A percentile compares a stretch with the other conserved stretches of the same genome.
Evolutionary conservation across 2,888 invertebrate genomes (phyloP).

Genomic region (Cheiracanthium punctorium): DNA sequence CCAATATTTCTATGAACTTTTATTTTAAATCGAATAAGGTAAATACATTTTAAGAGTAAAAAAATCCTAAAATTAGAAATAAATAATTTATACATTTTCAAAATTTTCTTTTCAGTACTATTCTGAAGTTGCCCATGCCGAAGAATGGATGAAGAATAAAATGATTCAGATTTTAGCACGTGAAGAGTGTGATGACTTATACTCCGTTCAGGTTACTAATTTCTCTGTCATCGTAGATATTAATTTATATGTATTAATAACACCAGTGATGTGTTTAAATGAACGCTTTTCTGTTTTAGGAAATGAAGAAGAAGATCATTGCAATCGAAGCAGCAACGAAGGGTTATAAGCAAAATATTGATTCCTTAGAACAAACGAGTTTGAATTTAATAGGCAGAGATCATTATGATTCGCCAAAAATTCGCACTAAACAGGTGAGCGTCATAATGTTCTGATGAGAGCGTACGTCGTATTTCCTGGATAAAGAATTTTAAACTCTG

Average conservation of each 20-base stretch:
- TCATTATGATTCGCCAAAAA: conserved; percentile 87
- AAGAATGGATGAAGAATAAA: conserved; percentile 92
- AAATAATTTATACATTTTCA: too few species aligned
- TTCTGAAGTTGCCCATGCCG: conserved; percentile 91
- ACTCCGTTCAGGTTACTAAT: conserved; percentile 81
- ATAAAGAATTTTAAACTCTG: too few species aligned
- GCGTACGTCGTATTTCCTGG: too few species aligned
- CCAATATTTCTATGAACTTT: too few species aligned
- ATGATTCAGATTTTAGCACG: conserved; percentile 83
- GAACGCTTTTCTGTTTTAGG: conserved; percentile 74
- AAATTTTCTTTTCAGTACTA: conserved; percentile 87
- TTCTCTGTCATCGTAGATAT: not conserved
- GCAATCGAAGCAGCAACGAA: conserved; percentile 87
- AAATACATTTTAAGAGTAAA: too few species aligned
- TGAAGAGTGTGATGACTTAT: conserved; percentile 94
- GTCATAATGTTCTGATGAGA: too few species aligned
- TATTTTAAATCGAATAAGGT: too few species aligned
- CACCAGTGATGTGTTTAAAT: too few species aligned
- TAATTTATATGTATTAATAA: too few species aligned
- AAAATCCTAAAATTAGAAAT: too few species aligned
- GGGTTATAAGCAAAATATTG: conserved; percentile 85
- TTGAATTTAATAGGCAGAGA: conserved; percentile 81
- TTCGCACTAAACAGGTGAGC: conserved; percentile 77
- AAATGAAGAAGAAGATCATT: conserved; percentile 88
- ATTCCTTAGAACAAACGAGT: conserved; percentile 81